phyloP scores from a whole-genome alignment of 1,140 invertebrate species.

The Gerris buenoi region DNA sequence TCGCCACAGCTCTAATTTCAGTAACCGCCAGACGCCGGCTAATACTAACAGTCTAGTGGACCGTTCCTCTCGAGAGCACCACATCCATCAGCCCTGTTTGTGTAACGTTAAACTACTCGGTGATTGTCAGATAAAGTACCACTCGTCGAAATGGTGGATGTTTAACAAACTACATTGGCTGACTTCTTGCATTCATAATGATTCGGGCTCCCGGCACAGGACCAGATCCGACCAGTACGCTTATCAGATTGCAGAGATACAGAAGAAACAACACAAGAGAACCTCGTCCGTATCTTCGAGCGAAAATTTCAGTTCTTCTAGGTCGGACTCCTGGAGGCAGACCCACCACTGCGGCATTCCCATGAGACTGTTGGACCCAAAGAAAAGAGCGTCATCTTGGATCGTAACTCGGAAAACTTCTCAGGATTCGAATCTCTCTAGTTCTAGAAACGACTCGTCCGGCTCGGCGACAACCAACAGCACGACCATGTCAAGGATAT shows the following conservation, averaged over 20 bases:
- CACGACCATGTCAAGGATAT: conserved; percentile 61
- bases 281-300: conserved; percentile 72
- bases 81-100: conserved; percentile 42
- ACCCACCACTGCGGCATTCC: conserved; percentile 55
- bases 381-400: conserved; percentile 66
- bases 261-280: conserved; percentile 54
- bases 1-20: conserved; percentile 73
- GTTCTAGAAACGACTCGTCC: conserved; percentile 70
- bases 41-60: conserved; percentile 74
- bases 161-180: conserved; percentile 32
- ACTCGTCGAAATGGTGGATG: conserved; percentile 31
- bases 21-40: conserved; percentile 70
- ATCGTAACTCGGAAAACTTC: conserved; percentile 73
- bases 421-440: conserved; percentile 75
- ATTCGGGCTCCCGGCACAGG: conserved; percentile 25
- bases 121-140: conserved; percentile 26
- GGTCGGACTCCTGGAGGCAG: conserved; percentile 65
- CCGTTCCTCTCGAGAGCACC: conserved; percentile 53
- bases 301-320: conserved; percentile 73
- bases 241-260: conserved; percentile 63
- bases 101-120: conserved; percentile 49
- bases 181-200: conserved; percentile 27
- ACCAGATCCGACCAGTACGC: conserved; percentile 49
- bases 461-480: conserved; percentile 69
- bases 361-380: conserved; percentile 52